These are phyloP conservation scores for Tragelaphus scriptus DNA, from an alignment of 2,113 vertebrate genomes.

Conservation along the genomic window DNA sequence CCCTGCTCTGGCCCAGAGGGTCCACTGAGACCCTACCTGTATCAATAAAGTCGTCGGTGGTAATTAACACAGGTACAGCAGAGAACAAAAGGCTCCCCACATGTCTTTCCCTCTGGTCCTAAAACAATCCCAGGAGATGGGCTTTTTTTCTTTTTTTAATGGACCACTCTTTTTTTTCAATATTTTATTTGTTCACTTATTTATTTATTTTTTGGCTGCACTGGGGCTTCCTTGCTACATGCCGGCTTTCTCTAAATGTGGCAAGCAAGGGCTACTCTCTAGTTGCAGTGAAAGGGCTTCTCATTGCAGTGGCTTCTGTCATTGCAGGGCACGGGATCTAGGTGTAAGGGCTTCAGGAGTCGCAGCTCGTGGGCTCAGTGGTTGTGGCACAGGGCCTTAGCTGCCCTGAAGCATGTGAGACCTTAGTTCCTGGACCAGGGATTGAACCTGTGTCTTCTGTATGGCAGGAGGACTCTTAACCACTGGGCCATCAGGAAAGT, in stretches of 20 bases:
- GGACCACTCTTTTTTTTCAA: background rate
- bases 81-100: too few species aligned
- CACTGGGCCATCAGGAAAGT: background rate
- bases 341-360: background rate
- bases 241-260: background rate
- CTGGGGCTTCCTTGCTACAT: background rate
- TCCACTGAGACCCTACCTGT: rapidly evolving
- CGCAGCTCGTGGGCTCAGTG: background rate
- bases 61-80: background rate
- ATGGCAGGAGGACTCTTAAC: background rate
- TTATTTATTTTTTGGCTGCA: background rate
- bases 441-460: background rate
- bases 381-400: background rate
- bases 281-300: background rate
- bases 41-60: rapidly evolving
- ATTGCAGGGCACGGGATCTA: background rate
- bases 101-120: background rate
- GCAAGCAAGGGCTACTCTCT: background rate
- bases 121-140: background rate
- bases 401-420: background rate
- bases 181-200: background rate
- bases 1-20: background rate
- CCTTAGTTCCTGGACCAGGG: background rate
- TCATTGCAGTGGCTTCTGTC: background rate
- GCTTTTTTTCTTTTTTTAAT: background rate